Evolutionary conservation across 2,888 invertebrate species (phyloP), one percentile per base, ranked within the genome.

Genomic region (Camponotus fellah): DNA sequence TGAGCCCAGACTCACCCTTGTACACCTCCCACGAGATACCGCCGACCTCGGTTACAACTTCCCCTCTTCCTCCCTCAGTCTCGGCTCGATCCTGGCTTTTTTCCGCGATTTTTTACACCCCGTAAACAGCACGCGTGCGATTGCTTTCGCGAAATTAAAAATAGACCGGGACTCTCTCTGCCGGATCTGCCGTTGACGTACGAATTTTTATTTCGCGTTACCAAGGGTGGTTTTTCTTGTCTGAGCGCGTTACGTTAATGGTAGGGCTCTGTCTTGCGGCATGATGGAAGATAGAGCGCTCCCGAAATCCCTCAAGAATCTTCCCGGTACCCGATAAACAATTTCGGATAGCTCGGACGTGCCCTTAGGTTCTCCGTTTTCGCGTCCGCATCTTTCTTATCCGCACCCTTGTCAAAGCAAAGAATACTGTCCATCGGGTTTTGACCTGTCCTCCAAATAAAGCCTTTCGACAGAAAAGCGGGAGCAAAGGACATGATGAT

Each of bases 221-320:
- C 53, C 43, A 65, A 82, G 32, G 71, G 46, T 32, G 68, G 58
- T 79, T 83, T 83, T 74, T n/a, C 83, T 34, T 64, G 66, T 6
- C 37, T 12, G 68, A 75, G 74, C 79, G 69, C 69, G 82, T 62
- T 82, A 85, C 83, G 88, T 86, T 89, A 87, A 90, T 86, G 89
- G 88, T 86, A 85, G 62, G 21, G 87, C 40, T 53, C 62, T 65
- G 26, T 80, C 82, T 72, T 84, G 81, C 58, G 74, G 75, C 64
- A 82, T 69, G 83, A 83, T 77, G 43, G 88, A 89, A 89, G 89
- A 88, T 88, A 77, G 86, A 89, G 84, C 86, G 87, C 88, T 89
- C 90, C 83, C 86, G 84, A 90, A 88, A 90, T 90, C 90, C 86
- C 89, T 71, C 66, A 87, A 64, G 88, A 71, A 84, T 56, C 83